Base-by-base conservation (phyloP, 1,140 invertebrate genomes). In the Chironomus tepperi region DNA sequence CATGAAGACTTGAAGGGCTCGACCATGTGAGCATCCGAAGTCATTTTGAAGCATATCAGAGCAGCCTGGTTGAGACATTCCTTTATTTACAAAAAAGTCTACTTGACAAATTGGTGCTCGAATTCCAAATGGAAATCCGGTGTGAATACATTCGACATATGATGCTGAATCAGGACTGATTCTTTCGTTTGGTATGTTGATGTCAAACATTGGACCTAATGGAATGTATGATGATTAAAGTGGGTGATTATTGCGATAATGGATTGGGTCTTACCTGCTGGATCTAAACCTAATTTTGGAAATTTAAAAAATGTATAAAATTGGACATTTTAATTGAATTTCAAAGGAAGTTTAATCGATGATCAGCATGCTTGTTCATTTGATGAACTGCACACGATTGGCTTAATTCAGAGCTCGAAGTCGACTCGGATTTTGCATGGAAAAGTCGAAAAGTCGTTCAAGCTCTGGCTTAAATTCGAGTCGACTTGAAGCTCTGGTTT, bases 61-160 rank as follows among this genome's bases (percentile, higher is more conserved):
- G 75, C 92, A 93, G 2, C 91, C 91, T 6, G 89, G 88, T 79
- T 93, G 91, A 7, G 81, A 77, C 1, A 80, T 81, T 7, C 88
- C 89, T 42, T 88, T 89, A 78, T 91, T 91, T 10, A 88, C 87
- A 79, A 88, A 91, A 78, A 90, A 92, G 81, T 93, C 90, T 57
- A 86, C 88, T 78, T 90, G 86, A 5, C 89, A 89, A 73, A 89
- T 79, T 0, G 87, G 85, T 2, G 84, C 85, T 18, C 16, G 16
- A 19, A 70, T 70, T 8, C 65, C 65, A 7, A 70, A 70, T 43
- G 81, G 80, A 77, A 89, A 88, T 76, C 86, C 89, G 0, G 91
- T 91, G 78, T 93, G 91, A 76, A 93, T 87, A 0, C 90, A 87
- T 80, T 92, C 89, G 0, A 93, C 90, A 77, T 89, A 88, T 3